Base-by-base conservation (phyloP, 2,113 vertebrate genomes). In the Sterna hirundo region DNA sequence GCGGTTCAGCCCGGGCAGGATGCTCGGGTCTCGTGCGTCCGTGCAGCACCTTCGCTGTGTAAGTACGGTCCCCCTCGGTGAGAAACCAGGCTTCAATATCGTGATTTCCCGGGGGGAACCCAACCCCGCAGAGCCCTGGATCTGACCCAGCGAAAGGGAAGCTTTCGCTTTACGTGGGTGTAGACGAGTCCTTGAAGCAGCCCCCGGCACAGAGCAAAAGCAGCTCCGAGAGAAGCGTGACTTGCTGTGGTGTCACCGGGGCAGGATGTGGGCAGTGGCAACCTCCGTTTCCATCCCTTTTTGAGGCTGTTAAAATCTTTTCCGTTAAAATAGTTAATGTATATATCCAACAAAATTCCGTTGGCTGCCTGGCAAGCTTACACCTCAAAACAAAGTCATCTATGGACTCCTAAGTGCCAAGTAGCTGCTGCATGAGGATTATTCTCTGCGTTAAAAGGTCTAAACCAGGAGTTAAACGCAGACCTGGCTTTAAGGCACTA, bases 81-180 rank as follows among this genome's bases (percentile, higher is more conserved):
- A 26, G 6, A 65, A 83, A 30, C 8, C 5, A 1, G 5, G 9
- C 21, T 77, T 57, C n/a, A 11, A 0, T 3, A 4, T 5, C 3
- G 0, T 8, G 22, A 11, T 62, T 78, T 83, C 40, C 49, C 2
- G 1, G n/a, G 46, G 13, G 32, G 12, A 0, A 4, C 18, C 2
- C 38, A 66, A 36, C 14, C 11, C 27, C 11, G 1, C 5, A 5
- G 36, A 83, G 4, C 10, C 21, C 19, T 27, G 49, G 8, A 22
- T 75, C 58, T 29, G 34, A 83, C 22, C 34, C 55, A 51, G 38
- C 0, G 1, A 62, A 83, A 86, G 13, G 15, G 21, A 87, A 75
- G 40, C 0, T 1, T 76, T 83, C 2, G 0, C 14, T 80, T 90
- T 19, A 3, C 0, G 1, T 29, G 11, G 15, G 29, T 12, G 9